phyloP scores from a whole-genome alignment of 2,113 vertebrate species.

The Pogonocichla stellata region DNA sequence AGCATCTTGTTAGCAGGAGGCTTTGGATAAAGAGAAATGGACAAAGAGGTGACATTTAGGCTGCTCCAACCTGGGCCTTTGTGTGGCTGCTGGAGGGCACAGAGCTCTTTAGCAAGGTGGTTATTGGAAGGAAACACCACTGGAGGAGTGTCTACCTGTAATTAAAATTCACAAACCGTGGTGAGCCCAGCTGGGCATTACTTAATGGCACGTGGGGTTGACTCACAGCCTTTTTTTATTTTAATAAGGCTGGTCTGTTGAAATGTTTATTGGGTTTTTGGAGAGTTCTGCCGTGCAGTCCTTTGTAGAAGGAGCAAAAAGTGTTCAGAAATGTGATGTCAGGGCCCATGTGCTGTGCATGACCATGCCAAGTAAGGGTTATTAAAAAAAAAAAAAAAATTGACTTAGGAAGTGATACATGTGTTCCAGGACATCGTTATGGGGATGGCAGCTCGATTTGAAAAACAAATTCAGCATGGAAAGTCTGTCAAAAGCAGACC shows the following conservation, averaged over 20 bases:
- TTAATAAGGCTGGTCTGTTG: neutral
- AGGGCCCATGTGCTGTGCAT: neutral
- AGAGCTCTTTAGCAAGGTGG: neutral
- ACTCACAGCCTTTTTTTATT: neutral
- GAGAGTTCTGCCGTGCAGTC: neutral
- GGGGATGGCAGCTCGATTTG: conserved; percentile 38
- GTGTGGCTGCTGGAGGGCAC: neutral
- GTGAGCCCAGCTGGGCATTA: conserved; percentile 15
- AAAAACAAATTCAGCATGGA: conserved; percentile 26
- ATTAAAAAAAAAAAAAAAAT: neutral
- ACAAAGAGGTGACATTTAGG: neutral
- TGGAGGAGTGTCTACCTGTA: neutral
- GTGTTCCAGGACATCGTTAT: conserved; percentile 10
- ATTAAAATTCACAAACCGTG: neutral
- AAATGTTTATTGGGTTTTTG: conserved; percentile 1
- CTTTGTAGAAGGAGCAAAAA: neutral
- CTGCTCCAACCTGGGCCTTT: rapidly evolving
- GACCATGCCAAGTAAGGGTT: neutral
- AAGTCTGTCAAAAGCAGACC: neutral
- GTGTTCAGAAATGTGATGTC: neutral
- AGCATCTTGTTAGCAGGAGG: neutral
- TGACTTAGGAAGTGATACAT: neutral
- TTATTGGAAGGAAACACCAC: neutral
- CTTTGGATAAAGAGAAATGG: neutral
- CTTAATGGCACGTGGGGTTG: neutral